These are phyloP conservation scores for Drosophila tani DNA, from an alignment of 1,140 invertebrate species.

Conservation along the genomic window DNA sequence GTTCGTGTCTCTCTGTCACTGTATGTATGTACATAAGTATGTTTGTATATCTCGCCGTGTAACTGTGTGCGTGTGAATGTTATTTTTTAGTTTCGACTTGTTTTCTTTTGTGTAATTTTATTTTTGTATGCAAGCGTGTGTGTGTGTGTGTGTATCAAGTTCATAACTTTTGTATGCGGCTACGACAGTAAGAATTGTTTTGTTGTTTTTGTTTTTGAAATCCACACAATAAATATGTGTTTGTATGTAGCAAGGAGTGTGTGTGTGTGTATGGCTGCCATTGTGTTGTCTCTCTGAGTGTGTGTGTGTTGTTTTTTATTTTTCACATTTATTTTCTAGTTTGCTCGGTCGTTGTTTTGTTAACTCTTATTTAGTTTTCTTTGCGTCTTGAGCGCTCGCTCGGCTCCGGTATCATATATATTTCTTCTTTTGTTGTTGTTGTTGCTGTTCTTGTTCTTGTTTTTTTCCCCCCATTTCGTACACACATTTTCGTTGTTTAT, in stretches of 20 bases:
- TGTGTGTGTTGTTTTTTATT: constrained; percentile 43
- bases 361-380: constrained; percentile 64
- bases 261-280: constrained; percentile 37
- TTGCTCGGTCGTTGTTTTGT: constrained; percentile 60
- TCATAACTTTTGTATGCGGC: constrained; percentile 70
- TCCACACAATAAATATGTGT: constrained; percentile 71
- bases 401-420: constrained; percentile 26
- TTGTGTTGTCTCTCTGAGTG: constrained; percentile 48
- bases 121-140: constrained; percentile 54
- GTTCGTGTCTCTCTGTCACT: constrained; percentile 60
- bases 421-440: constrained; percentile 11
- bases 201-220: constrained; percentile 64
- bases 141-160: constrained; percentile 69
- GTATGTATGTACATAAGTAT: constrained; percentile 10
- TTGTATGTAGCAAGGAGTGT: constrained; percentile 25
- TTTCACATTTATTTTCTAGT: constrained; percentile 71
- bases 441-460: constrained; percentile 2
- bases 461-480: constrained; percentile 20
- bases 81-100: constrained; percentile 80
- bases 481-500: constrained; percentile 55
- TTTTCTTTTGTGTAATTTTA: constrained; percentile 84
- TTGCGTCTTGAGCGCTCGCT: constrained; percentile 42
- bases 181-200: constrained; percentile 80
- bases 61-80: constrained; percentile 64
- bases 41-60: constrained; percentile 28